A percentile compares a stretch with the other conserved stretches of the same genome.
phyloP scores from a whole-genome alignment of 2,797 vertebrate genomes.

The Cyprinodon diabolis region DNA sequence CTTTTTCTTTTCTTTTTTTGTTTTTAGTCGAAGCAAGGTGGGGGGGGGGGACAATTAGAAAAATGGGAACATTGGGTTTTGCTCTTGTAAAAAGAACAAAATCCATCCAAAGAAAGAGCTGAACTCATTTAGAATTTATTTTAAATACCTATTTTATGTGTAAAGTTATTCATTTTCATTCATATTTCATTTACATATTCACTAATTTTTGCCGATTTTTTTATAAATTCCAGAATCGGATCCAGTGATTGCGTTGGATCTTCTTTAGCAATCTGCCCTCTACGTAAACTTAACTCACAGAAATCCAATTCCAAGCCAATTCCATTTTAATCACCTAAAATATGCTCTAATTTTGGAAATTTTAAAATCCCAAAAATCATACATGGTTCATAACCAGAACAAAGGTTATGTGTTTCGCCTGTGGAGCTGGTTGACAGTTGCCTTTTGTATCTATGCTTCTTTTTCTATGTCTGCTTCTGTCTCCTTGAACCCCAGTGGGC shows the following conservation, averaged over 20 bases:
- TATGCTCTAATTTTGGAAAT: constrained; percentile 39
- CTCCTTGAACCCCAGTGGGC: no score
- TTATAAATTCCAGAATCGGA: background rate
- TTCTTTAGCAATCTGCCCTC: constrained; percentile 29
- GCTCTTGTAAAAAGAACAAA: constrained; percentile 31
- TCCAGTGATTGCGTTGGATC: constrained; percentile 24
- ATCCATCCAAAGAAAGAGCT: constrained; percentile 11
- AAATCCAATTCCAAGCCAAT: constrained; percentile 53
- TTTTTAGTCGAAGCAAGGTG: constrained; percentile 65
- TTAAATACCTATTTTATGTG: background rate
- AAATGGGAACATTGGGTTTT: constrained; percentile 56
- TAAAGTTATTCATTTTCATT: background rate
- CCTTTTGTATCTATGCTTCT: no score
- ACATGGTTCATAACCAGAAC: constrained; percentile 16
- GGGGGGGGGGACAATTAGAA: constrained; percentile 45
- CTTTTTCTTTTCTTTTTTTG: constrained; percentile 41
- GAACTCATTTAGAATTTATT: constrained; percentile 13
- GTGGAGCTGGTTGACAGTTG: no score
- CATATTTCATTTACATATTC: background rate
- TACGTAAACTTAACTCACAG: constrained; percentile 57
- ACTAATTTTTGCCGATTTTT: background rate
- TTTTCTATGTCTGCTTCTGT: no score
- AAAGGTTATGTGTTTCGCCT: no score
- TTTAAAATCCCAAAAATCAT: constrained; percentile 48
- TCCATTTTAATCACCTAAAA: constrained; percentile 19